phyloP scores from a whole-genome alignment of 2,113 vertebrate genomes.

The Cavia porcellus region DNA sequence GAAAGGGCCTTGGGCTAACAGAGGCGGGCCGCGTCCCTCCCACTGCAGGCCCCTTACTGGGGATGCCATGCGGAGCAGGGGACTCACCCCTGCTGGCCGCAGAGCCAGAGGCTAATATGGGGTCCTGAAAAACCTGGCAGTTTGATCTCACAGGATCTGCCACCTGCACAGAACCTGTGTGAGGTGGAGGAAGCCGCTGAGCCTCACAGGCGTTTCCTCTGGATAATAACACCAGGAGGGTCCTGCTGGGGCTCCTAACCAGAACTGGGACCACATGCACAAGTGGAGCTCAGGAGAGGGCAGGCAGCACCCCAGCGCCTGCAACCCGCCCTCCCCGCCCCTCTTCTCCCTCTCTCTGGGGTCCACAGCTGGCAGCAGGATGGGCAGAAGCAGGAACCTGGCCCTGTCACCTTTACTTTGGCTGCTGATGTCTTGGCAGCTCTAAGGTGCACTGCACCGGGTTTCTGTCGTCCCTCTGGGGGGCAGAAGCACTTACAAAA shows the following conservation, averaged over 20 bases:
- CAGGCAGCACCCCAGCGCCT: neutral
- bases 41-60: neutral
- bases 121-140: neutral
- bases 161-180: neutral
- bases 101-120: neutral
- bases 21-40: too few species aligned
- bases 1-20: neutral
- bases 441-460: neutral
- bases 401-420: neutral
- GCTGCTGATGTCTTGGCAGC: neutral
- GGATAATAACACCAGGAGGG: neutral
- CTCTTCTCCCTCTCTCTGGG: neutral
- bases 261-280: neutral
- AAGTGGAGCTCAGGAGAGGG: neutral
- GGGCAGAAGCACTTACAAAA: neutral
- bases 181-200: neutral
- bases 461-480: neutral
- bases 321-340: neutral
- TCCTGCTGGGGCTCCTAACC: neutral
- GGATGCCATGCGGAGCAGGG: neutral
- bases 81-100: neutral
- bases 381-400: neutral
- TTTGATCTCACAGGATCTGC: neutral
- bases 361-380: neutral
- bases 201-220: neutral